These are phyloP conservation scores for Nasonovia ribisnigri DNA, from an alignment of 2,888 invertebrate species.

Conservation along the genomic window DNA sequence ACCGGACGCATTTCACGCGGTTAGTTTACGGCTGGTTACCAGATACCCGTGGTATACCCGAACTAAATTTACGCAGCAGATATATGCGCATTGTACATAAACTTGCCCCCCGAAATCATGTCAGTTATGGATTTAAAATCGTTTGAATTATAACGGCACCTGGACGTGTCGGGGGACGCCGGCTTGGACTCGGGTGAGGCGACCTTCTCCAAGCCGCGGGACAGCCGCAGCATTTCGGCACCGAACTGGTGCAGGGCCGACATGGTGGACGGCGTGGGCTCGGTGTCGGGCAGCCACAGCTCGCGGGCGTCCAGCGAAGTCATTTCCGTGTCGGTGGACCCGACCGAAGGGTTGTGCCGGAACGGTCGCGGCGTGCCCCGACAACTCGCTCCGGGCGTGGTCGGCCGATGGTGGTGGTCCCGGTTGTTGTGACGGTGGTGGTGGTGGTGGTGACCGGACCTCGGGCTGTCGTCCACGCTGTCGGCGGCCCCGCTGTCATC, in stretches of 20 bases:
- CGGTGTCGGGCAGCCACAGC: slow-evolving; percentile 80
- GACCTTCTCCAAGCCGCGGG: slow-evolving; percentile 78
- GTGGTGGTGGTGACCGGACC: slow-evolving; percentile 61
- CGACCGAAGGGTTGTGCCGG: slow-evolving; percentile 63
- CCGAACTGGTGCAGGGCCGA: slow-evolving; percentile 88
- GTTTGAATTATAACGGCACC: neutral
- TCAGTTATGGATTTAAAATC: neutral
- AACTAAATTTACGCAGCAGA: neutral
- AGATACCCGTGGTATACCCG: too few species aligned
- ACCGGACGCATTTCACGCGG: neutral
- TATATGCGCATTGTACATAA: too few species aligned
- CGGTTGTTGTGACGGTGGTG: neutral
- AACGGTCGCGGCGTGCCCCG: slow-evolving; percentile 40
- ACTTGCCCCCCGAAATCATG: neutral
- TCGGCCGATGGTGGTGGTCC: slow-evolving; percentile 36
- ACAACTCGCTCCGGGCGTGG: slow-evolving; percentile 47
- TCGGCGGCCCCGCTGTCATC: slow-evolving; percentile 68
- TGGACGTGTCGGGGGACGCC: slow-evolving; percentile 18
- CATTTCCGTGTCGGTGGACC: slow-evolving; percentile 85
- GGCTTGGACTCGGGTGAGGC: slow-evolving; percentile 62
- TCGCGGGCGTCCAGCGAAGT: slow-evolving; percentile 87
- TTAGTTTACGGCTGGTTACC: neutral
- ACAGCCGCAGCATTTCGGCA: slow-evolving; percentile 87
- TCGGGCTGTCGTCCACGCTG: slow-evolving; percentile 65
- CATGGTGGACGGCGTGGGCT: slow-evolving; percentile 83